phyloP scores from a whole-genome alignment of 1,140 invertebrate genomes.

The Conus betulinus region DNA sequence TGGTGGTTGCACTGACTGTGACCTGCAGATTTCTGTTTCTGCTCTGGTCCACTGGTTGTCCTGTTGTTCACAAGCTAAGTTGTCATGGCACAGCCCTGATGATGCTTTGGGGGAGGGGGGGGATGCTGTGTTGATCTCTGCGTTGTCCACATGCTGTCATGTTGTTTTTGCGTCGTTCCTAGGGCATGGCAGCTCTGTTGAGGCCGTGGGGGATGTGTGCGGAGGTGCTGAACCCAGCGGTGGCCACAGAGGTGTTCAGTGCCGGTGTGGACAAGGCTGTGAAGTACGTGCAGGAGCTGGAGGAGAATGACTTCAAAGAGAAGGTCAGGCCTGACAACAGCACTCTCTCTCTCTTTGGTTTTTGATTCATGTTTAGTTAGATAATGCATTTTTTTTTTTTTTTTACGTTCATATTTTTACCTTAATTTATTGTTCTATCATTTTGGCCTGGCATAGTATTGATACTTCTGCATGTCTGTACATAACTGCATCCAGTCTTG shows the following conservation, averaged over 20 bases:
- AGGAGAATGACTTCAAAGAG: conserved; percentile 77
- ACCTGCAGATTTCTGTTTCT: background rate
- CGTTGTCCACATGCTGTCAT: background rate
- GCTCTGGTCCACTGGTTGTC: background rate
- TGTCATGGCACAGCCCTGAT: background rate
- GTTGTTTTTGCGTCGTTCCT: background rate
- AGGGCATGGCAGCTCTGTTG: conserved; percentile 75
- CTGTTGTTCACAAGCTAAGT: background rate
- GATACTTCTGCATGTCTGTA: no score
- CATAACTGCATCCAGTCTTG: no score
- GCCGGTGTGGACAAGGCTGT: conserved; percentile 74
- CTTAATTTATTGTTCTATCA: no score
- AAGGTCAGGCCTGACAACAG: conserved; percentile 68
- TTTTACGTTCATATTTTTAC: background rate
- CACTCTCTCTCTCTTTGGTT: background rate
- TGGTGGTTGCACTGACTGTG: no score
- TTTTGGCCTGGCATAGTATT: no score
- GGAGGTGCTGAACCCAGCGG: conserved; percentile 73
- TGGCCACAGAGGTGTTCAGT: conserved; percentile 69
- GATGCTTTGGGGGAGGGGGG: background rate
- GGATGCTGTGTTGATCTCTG: background rate
- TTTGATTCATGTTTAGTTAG: background rate
- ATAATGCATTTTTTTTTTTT: background rate
- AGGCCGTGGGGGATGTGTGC: conserved; percentile 75
- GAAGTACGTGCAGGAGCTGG: conserved; percentile 73